These are phyloP conservation scores for Ardeotis arabs DNA, from an alignment of 2,113 vertebrate species.

Conservation along the genomic window DNA sequence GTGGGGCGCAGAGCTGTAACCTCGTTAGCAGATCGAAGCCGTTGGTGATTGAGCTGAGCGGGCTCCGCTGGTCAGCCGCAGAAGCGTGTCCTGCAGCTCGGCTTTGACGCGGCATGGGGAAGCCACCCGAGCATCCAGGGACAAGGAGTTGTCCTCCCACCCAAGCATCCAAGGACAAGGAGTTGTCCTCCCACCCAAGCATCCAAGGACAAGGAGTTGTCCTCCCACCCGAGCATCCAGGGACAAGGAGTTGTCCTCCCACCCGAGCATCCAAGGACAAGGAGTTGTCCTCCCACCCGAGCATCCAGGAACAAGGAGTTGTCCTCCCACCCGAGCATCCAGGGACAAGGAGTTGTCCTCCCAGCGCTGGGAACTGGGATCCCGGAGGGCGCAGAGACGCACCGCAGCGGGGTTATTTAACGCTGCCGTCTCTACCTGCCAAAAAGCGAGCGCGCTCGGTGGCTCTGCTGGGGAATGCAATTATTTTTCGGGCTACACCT, in stretches of 20 bases:
- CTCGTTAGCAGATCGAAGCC: no score
- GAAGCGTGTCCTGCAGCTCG: no score
- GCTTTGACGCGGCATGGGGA: no score
- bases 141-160: background rate
- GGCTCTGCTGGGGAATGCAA: background rate
- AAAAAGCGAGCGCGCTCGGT: accelerated
- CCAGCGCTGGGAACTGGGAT: background rate
- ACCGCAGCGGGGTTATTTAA: background rate
- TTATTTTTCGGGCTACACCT: background rate
- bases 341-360: background rate
- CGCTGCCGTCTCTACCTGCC: background rate
- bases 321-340: background rate
- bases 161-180: no score
- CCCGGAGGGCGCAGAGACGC: background rate
- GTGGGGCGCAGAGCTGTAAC: no score
- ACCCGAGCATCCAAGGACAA: no score
- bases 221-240: background rate
- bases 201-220: no score
- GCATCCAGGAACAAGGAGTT: no score
- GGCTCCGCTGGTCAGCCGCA: no score
- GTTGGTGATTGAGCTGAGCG: no score
- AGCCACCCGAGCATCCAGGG: no score
- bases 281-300: background rate
- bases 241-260: background rate
- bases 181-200: background rate